These are phyloP conservation scores for Fragum fragum DNA, from an alignment of 2,888 invertebrate species.

Conservation along the genomic window DNA sequence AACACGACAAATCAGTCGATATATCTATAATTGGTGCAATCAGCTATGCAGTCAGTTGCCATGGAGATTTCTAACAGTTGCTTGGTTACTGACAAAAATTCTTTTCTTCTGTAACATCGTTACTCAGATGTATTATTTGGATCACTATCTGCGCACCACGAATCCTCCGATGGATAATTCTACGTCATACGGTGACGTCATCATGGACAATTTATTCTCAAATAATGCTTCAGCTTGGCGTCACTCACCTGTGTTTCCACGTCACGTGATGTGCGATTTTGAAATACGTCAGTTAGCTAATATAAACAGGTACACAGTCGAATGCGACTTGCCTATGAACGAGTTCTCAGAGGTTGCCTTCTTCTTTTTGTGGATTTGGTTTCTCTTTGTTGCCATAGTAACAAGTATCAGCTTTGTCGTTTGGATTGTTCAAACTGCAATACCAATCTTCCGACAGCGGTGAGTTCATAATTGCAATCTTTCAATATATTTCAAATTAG, in stretches of 20 bases:
- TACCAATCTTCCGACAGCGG: slow-evolving; percentile 57
- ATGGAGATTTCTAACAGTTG: slow-evolving; percentile 54
- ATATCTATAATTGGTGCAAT: slow-evolving; percentile 58
- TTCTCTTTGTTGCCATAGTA: slow-evolving; percentile 65
- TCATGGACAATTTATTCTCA: slow-evolving; percentile 39
- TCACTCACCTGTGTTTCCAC: slow-evolving; percentile 74
- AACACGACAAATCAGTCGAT: slow-evolving; percentile 52
- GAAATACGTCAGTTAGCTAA: slow-evolving; percentile 73
- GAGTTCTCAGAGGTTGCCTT: slow-evolving; percentile 78
- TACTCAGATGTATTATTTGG: slow-evolving; percentile 43
- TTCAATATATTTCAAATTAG: too few relatives aligned
- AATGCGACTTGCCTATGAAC: slow-evolving; percentile 77
- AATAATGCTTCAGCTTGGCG: slow-evolving; percentile 56
- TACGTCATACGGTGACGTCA: slow-evolving; percentile 60
- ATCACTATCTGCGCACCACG: slow-evolving; percentile 41
- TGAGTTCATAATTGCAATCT: too few relatives aligned
- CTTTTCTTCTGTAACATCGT: slow-evolving; percentile 56
- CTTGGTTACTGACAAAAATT: slow-evolving; percentile 56
- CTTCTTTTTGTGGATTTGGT: slow-evolving; percentile 77
- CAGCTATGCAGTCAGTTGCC: slow-evolving; percentile 40
- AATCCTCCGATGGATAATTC: slow-evolving; percentile 50
- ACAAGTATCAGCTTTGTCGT: slow-evolving; percentile 50
- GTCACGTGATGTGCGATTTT: slow-evolving; percentile 77
- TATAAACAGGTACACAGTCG: slow-evolving; percentile 72
- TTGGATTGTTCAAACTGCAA: slow-evolving; percentile 34